These are phyloP conservation scores for Echeneis naucrates DNA, from an alignment of 2,797 vertebrate species.

Conservation along the genomic window DNA sequence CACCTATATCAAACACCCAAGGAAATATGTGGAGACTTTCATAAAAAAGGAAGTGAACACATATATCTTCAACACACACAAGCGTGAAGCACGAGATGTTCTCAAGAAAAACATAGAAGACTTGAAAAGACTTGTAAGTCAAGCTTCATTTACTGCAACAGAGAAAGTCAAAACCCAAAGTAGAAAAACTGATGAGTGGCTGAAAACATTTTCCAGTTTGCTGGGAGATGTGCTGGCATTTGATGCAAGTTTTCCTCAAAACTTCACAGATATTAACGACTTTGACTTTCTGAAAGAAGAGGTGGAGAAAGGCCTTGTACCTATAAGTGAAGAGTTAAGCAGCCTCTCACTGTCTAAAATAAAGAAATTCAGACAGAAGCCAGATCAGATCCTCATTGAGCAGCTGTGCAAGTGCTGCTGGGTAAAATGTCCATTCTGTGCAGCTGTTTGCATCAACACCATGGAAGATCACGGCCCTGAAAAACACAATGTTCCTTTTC, in stretches of 20 bases:
- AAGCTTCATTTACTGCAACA: conserved; percentile 65
- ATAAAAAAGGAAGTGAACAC: too few relatives aligned
- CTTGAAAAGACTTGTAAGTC: conserved; percentile 32
- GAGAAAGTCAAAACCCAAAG: conserved; percentile 26
- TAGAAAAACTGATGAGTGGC: conserved; percentile 67
- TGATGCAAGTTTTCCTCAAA: conserved; percentile 39
- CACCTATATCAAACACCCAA: conserved; percentile 29
- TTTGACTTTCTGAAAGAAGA: conserved; percentile 54
- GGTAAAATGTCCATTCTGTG: conserved; percentile 73
- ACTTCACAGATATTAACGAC: conserved; percentile 36
- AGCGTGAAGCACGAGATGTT: too few relatives aligned
- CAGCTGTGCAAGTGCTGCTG: conserved; percentile 77
- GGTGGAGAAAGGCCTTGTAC: conserved; percentile 17
- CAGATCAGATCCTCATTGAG: conserved; percentile 71
- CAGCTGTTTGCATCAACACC: conserved; percentile 70
- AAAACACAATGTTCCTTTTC: conserved; percentile 66
- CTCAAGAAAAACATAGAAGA: neutral
- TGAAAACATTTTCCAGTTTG: conserved; percentile 65
- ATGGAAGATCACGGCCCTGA: conserved; percentile 51
- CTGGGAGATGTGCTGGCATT: conserved; percentile 66
- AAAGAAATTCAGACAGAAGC: conserved; percentile 28
- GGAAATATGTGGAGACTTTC: too few relatives aligned
- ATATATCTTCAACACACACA: too few relatives aligned
- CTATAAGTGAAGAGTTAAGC: conserved; percentile 3
- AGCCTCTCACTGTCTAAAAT: conserved; percentile 35